phyloP scores from a whole-genome alignment of 2,888 invertebrate genomes.

The Choristoneura rosaceana region DNA sequence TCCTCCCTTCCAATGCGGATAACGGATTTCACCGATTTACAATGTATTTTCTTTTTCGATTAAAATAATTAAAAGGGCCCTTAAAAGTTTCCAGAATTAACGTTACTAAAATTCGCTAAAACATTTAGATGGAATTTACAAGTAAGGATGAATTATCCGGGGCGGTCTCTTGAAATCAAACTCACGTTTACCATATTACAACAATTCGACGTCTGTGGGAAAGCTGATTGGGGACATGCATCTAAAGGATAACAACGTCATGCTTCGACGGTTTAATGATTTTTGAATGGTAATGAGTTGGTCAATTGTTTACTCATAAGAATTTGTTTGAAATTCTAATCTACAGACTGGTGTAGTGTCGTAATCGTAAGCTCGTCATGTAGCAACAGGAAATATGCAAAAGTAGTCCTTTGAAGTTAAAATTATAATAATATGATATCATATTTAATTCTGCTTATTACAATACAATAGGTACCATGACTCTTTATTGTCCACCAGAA shows the following conservation, averaged over 20 bases:
- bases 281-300: constrained; percentile 61
- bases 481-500: too few relatives aligned
- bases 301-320: constrained; percentile 17
- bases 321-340: not conserved
- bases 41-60: too few relatives aligned
- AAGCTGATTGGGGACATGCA: constrained; percentile 57
- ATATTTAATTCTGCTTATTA: not conserved
- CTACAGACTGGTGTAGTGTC: not conserved
- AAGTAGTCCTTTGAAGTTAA: not conserved
- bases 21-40: too few relatives aligned
- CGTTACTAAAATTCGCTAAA: not conserved
- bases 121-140: constrained; percentile 42
- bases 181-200: constrained; percentile 68
- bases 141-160: constrained; percentile 65
- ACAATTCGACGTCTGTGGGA: constrained; percentile 67
- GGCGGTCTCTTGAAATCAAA: constrained; percentile 62
- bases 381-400: not conserved
- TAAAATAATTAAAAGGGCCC: too few relatives aligned
- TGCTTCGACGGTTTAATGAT: constrained; percentile 57
- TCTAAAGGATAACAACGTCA: constrained; percentile 51
- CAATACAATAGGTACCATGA: too few relatives aligned
- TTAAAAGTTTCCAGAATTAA: not conserved
- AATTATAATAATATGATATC: constrained; percentile 5
- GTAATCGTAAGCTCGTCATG: not conserved
- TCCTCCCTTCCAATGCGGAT: too few relatives aligned